Percentiles rank a stretch among this genome's conserved stretches.
Evolutionary conservation across 92 coral and sea anemone species (phyloP).

Genomic region (Blastomussa wellsi): DNA sequence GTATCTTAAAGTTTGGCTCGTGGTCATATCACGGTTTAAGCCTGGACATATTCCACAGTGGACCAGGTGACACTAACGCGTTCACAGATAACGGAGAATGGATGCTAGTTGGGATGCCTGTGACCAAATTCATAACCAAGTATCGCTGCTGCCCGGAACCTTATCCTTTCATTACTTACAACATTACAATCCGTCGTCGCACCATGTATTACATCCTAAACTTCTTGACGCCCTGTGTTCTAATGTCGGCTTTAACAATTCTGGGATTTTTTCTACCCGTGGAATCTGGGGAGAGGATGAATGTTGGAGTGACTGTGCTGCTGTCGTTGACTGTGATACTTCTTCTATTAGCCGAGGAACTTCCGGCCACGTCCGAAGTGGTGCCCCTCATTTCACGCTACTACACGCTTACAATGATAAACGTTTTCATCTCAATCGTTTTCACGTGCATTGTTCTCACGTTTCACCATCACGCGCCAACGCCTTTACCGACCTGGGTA

Average conservation of each 20-base stretch:
- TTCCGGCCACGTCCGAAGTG: conserved; percentile 94
- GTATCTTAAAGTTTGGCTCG: conserved; percentile 87
- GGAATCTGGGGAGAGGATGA: conserved; percentile 93
- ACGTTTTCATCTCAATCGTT: conserved; percentile 82
- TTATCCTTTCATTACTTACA: conserved; percentile 76
- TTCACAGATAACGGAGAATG: conserved; percentile 91
- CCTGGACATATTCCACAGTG: conserved; percentile 74
- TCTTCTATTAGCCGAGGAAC: conserved; percentile 81
- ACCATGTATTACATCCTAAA: conserved; percentile 89
- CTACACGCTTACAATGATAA: conserved; percentile 90
- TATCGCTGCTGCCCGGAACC: conserved; percentile 92
- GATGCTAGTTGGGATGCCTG: conserved; percentile 80
- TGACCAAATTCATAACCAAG: conserved; percentile 67
- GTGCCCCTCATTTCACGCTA: conserved; percentile 89
- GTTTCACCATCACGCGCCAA: conserved; percentile 86
- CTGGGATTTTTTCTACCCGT: conserved; percentile 87
- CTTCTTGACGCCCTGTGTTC: conserved; percentile 82
- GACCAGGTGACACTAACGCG: conserved; percentile 77
- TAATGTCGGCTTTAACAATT: conserved; percentile 88
- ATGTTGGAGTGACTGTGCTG: conserved; percentile 86
- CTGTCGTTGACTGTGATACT: conserved; percentile 83
- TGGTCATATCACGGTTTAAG: conserved; percentile 89
- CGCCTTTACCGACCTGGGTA: conserved; percentile 89
- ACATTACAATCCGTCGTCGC: conserved; percentile 74
- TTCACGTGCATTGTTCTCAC: conserved; percentile 88